A percentile compares a stretch with the other conserved stretches of the same genome.
phyloP scores from a whole-genome alignment of 2,888 invertebrate species.

The Caenorhabditis becei region DNA sequence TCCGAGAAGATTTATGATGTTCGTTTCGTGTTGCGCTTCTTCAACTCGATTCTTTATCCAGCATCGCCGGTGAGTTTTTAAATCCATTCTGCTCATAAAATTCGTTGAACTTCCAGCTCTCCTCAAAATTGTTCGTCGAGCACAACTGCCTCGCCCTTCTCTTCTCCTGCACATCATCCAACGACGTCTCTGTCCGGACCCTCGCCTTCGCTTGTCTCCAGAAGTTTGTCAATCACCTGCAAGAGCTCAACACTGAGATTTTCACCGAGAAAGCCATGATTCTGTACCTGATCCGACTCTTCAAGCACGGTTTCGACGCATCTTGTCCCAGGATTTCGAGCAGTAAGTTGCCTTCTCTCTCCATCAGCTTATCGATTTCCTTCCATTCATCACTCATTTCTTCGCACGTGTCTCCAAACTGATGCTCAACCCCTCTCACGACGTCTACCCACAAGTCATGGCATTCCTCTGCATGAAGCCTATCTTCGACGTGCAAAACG shows the following conservation, averaged over 20 bases:
- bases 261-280: slow-evolving; percentile 70
- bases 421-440: slow-evolving; percentile 87
- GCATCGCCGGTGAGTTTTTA: slow-evolving; percentile 65
- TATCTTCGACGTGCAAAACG: slow-evolving; percentile 87
- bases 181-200: slow-evolving; percentile 60
- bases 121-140: slow-evolving; percentile 69
- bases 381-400: slow-evolving; percentile 86
- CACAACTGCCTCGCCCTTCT: slow-evolving; percentile 72
- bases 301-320: slow-evolving; percentile 71
- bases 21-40: slow-evolving; percentile 67
- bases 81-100: not conserved
- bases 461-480: slow-evolving; percentile 89
- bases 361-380: not conserved
- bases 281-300: slow-evolving; percentile 69
- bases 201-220: slow-evolving; percentile 71
- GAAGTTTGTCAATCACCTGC: slow-evolving; percentile 65
- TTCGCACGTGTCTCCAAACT: slow-evolving; percentile 87
- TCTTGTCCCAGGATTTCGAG: slow-evolving; percentile 66
- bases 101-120: slow-evolving; percentile 61
- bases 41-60: slow-evolving; percentile 65
- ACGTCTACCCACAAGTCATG: slow-evolving; percentile 89
- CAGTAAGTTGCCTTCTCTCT: slow-evolving; percentile 55
- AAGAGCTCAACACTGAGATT: slow-evolving; percentile 70
- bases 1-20: slow-evolving; percentile 61
- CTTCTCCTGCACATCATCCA: slow-evolving; percentile 70